Conservation (phyloP, 2,113 vertebrate genomes). For the Ctenodactylus gundi region DNA sequence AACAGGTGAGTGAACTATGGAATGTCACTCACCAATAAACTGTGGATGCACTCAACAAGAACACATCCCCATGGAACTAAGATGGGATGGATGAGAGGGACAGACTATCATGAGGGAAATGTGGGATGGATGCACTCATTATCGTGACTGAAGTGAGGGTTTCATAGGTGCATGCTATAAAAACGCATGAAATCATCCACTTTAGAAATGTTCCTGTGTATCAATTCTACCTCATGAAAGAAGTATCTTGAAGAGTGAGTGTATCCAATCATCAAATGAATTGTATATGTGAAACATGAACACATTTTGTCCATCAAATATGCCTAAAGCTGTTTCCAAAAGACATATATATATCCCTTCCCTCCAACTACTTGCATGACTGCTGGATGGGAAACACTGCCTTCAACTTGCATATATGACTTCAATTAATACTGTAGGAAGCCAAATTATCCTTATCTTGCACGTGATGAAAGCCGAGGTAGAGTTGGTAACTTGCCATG, state of each 20-base stretch:
- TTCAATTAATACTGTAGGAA: conserved; percentile 25
- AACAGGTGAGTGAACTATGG: not conserved
- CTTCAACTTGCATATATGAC: not conserved
- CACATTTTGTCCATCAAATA: not conserved
- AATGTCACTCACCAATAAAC: not conserved
- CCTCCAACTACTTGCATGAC: not conserved
- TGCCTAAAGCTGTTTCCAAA: not conserved
- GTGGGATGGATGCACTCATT: not conserved
- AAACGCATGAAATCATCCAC: not conserved
- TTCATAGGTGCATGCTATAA: not conserved
- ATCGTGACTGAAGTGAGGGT: not conserved
- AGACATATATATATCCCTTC: not conserved
- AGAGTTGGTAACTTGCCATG: not conserved
- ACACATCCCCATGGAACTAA: not conserved
- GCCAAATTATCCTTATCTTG: conserved; percentile 20
- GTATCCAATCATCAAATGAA: not conserved
- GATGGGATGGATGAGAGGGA: not conserved
- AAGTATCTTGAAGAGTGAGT: not conserved
- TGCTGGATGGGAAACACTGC: not conserved
- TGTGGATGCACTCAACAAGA: not conserved
- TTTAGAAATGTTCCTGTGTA: not conserved
- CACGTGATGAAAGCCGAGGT: not conserved
- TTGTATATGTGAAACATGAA: not conserved
- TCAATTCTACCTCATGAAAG: not conserved
- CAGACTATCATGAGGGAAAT: not conserved